Conservation (phyloP, 2,888 invertebrate genomes). For the Tridacna crocea region DNA sequence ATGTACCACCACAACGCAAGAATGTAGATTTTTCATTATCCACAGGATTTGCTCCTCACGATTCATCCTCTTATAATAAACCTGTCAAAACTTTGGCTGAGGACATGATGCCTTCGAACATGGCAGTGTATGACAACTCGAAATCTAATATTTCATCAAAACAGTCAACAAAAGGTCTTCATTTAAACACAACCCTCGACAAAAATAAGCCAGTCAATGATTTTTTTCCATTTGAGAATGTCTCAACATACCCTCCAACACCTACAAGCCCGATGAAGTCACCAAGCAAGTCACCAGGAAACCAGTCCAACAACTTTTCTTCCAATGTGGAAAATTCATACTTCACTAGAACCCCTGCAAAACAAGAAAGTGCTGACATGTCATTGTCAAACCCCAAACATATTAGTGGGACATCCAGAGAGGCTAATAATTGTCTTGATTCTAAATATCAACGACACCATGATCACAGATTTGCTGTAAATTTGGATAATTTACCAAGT, state of each 20-base stretch:
- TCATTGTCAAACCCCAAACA: not conserved
- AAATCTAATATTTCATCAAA: slow-evolving; percentile 3
- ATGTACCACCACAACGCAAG: slow-evolving; percentile 53
- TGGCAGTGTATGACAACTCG: not conserved
- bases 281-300: slow-evolving; percentile 35
- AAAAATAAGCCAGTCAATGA: slow-evolving; percentile 46
- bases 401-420: not conserved
- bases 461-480: slow-evolving; percentile 50
- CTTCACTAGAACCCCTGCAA: slow-evolving; percentile 22
- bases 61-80: not conserved
- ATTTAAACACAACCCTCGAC: not conserved
- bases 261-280: slow-evolving; percentile 36
- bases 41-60: not conserved
- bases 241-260: slow-evolving; percentile 58
- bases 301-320: not conserved
- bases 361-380: slow-evolving; percentile 4
- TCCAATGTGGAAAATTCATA: slow-evolving; percentile 10
- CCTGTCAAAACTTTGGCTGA: not conserved
- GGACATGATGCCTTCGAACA: not conserved
- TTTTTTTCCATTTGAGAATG: slow-evolving; percentile 61
- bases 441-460: slow-evolving; percentile 18
- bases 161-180: slow-evolving; percentile 3
- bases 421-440: not conserved
- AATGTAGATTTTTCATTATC: slow-evolving; percentile 32
- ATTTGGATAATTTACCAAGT: slow-evolving; percentile 43